phyloP scores from a whole-genome alignment of 1,140 invertebrate genomes.

The Heliconius nattereri region DNA sequence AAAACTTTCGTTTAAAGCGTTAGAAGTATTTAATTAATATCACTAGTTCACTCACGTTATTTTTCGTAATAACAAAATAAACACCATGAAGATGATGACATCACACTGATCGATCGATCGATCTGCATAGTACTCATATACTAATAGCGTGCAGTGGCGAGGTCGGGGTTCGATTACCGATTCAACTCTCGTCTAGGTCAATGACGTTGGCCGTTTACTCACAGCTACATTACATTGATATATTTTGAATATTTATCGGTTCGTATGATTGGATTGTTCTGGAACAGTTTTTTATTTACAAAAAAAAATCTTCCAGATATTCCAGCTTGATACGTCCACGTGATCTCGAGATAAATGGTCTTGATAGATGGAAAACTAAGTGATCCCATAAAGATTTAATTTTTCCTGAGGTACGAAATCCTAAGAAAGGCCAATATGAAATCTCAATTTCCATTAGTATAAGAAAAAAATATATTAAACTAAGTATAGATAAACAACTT shows the following conservation, averaged over 20 bases:
- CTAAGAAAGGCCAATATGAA: too few relatives aligned
- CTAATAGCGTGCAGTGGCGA: constrained; percentile 21
- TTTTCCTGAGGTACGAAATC: too few relatives aligned
- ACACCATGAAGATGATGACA: constrained; percentile 15
- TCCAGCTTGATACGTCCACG: too few relatives aligned
- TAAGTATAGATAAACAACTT: not conserved
- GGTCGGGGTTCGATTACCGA: constrained; percentile 34
- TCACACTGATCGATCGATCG: constrained; percentile 10
- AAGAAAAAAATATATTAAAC: not conserved
- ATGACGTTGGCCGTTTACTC: constrained; percentile 31
- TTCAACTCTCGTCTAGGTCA: constrained; percentile 35
- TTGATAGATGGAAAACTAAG: too few relatives aligned
- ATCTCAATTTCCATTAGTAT: not conserved
- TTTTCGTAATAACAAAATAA: constrained; percentile 10
- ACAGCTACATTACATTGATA: not conserved
- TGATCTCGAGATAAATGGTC: too few relatives aligned
- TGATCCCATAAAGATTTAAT: too few relatives aligned
- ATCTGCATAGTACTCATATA: not conserved
- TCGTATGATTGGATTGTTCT: not conserved
- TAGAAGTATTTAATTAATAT: not conserved
- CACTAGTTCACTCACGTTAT: not conserved
- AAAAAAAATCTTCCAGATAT: too few relatives aligned
- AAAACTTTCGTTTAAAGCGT: not conserved
- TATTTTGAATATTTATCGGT: constrained; percentile 12
- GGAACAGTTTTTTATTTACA: not conserved